Percentiles rank a stretch among this genome's conserved stretches.
phyloP scores from a whole-genome alignment of 2,797 vertebrate genomes.

The Anabacerthia variegaticeps region DNA sequence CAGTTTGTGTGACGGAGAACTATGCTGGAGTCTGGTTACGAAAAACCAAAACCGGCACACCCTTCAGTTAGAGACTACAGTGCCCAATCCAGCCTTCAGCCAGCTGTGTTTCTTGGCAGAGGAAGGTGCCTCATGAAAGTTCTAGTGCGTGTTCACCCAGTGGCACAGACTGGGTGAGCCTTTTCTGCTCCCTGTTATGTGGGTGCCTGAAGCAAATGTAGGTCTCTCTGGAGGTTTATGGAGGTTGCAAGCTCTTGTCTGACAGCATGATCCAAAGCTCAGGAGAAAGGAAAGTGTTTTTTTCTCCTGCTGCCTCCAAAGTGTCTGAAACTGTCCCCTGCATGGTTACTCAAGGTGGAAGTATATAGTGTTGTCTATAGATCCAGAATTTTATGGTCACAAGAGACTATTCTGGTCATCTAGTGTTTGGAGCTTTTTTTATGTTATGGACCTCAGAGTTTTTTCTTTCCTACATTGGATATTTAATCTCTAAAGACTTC shows the following conservation, averaged over 20 bases:
- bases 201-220: neutral
- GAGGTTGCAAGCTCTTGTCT: neutral
- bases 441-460: neutral
- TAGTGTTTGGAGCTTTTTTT: neutral
- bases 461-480: neutral
- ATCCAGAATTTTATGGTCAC: neutral
- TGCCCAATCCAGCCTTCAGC: neutral
- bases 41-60: neutral
- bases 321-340: neutral
- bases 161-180: neutral
- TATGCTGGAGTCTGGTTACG: neutral
- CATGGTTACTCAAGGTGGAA: neutral
- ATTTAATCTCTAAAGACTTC: neutral
- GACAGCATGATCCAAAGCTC: neutral
- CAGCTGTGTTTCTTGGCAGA: neutral
- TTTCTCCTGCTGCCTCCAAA: accelerated
- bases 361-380: neutral
- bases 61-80: neutral
- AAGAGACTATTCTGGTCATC: neutral
- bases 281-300: neutral
- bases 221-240: accelerated
- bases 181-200: neutral
- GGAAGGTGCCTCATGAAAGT: neutral
- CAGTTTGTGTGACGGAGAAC: neutral
- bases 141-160: neutral